These are phyloP conservation scores for Amiota minor DNA, from an alignment of 2,888 invertebrate species.

Conservation along the genomic window DNA sequence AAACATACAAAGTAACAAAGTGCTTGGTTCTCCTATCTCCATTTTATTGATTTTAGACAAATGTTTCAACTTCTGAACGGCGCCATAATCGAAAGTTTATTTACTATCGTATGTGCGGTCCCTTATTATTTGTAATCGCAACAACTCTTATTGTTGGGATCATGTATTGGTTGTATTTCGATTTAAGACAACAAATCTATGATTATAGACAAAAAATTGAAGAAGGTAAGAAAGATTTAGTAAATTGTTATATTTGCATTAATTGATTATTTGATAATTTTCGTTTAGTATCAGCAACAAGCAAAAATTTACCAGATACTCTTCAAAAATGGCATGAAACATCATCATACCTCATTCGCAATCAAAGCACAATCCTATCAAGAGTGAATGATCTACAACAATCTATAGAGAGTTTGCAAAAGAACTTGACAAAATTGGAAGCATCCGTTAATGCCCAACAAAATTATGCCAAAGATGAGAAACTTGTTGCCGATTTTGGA, in stretches of 20 bases:
- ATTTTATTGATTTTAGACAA: slow-evolving; percentile 50
- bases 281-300: slow-evolving; percentile 78
- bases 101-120: slow-evolving; percentile 68
- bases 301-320: slow-evolving; percentile 80
- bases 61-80: slow-evolving; percentile 58
- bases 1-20: too few species aligned
- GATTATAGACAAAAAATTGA: slow-evolving; percentile 72
- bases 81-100: slow-evolving; percentile 65
- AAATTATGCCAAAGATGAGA: slow-evolving; percentile 69
- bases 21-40: background rate
- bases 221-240: slow-evolving; percentile 61
- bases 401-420: slow-evolving; percentile 76
- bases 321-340: slow-evolving; percentile 83
- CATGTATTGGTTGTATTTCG: slow-evolving; percentile 72
- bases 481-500: slow-evolving; percentile 71
- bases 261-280: slow-evolving; percentile 19
- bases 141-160: slow-evolving; percentile 66
- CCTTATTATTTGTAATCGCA: slow-evolving; percentile 64
- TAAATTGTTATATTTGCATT: slow-evolving; percentile 12
- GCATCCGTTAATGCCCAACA: slow-evolving; percentile 61
- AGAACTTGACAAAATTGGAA: slow-evolving; percentile 71
- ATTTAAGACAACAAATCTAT: slow-evolving; percentile 70
- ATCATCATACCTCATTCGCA: slow-evolving; percentile 79
- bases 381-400: slow-evolving; percentile 77
- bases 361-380: slow-evolving; percentile 78